Base-by-base conservation (phyloP, 2,797 vertebrate species). In the Moxostoma hubbsi region DNA sequence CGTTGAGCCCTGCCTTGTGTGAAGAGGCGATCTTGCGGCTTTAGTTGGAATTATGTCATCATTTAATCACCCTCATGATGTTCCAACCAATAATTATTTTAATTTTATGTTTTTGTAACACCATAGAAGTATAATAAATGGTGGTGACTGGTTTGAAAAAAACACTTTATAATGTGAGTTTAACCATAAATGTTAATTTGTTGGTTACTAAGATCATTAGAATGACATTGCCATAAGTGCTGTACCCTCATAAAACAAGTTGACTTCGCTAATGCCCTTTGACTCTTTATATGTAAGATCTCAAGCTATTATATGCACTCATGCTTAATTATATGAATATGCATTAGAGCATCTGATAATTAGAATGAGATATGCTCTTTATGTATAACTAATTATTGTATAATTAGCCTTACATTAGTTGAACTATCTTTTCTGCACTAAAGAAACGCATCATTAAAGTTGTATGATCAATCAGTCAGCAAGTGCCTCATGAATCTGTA, bases 321-420 rank as follows among this genome's bases (percentile, higher is more conserved):
- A 15, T 57, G 72, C 83, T 59, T 75, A 67, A 83, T 82, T 81
- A 75, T 65, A 78, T 82, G 73, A 85, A 85, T 82, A 80, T 82
- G 66, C 80, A 80, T 64, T 57, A 84, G 51, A 78, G 64, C 46
- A 16, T 78, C 50, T 82, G 51, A 8, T 78, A 80, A 85, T 78
- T 82, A 82, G 62, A 74, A 67, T 71, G 77, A 73, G 63, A 82
- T 82, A 76, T 75, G 79, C 81, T 79, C 75, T 79, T 69, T 72
- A 77, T 83, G 77, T 78, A 47, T 65, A 65, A 54, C 51, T 81
- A 75, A 79, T 81, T 76, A 75, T 51, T 63, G 62, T 57, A 64
- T 80, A 75, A 84, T 86, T 82, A 80, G 51, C 15, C 15, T 9
- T 13, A 18, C 57, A 54, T 57, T 12, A 67, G 68, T 18, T 51